A percentile compares a stretch with the other conserved stretches of the same genome.
Evolutionary conservation across 2,797 vertebrate species (phyloP).

Genomic region (Avahi laniger): DNA sequence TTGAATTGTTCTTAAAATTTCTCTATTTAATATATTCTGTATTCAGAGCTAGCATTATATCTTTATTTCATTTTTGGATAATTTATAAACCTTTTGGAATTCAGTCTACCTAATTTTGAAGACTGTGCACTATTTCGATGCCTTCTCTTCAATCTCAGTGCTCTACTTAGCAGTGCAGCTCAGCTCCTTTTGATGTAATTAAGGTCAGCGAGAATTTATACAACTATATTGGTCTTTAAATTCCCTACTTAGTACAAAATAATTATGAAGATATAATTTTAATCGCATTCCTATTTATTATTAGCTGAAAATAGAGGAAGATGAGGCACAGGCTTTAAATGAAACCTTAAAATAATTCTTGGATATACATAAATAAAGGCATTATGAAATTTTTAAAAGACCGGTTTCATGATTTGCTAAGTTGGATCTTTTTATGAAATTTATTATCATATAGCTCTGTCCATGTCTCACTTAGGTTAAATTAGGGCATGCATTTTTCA

Average conservation of each 20-base stretch:
- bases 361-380: conserved; percentile 16
- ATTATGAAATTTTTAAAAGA: conserved; percentile 19
- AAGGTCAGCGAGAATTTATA: background rate
- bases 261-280: conserved; percentile 33
- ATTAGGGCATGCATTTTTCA: conserved; percentile 63
- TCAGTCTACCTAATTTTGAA: background rate
- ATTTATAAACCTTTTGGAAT: conserved; percentile 35
- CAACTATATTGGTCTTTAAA: background rate
- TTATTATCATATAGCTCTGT: conserved; percentile 38
- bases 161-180: background rate
- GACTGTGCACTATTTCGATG: background rate
- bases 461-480: conserved; percentile 59
- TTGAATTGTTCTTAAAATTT: conserved; percentile 26
- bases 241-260: background rate
- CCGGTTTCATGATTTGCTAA: conserved; percentile 51
- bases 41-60: background rate
- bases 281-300: background rate
- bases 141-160: background rate
- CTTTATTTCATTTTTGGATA: conserved; percentile 7
- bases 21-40: background rate
- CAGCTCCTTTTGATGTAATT: background rate
- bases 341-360: conserved; percentile 54
- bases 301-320: conserved; percentile 34
- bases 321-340: background rate
- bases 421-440: conserved; percentile 51